Evolutionary conservation across 2,797 vertebrate species (phyloP).

Genomic region (Spinus pinus): DNA sequence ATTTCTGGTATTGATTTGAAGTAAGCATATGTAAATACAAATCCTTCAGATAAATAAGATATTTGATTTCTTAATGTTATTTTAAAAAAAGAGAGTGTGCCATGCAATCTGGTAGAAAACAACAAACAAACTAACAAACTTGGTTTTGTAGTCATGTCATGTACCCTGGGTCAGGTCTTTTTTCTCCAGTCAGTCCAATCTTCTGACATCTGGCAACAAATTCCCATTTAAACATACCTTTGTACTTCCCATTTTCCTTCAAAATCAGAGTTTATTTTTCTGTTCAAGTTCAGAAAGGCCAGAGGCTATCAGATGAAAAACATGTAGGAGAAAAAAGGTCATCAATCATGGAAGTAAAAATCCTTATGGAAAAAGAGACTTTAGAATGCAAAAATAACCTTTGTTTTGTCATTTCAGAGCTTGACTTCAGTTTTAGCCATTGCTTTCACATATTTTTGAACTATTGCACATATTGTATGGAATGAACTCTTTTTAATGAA

Average conservation of each 20-base stretch:
- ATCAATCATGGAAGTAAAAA: background rate
- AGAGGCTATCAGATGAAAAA: background rate
- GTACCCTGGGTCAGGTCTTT: background rate
- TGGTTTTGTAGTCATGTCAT: background rate
- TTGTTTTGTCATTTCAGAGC: background rate
- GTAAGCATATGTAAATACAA: background rate
- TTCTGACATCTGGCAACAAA: background rate
- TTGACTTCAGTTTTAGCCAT: background rate
- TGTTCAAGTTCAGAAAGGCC: background rate
- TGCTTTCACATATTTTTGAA: background rate
- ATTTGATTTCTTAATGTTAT: background rate
- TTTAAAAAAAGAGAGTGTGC: rapidly evolving
- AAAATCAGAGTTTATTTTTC: background rate
- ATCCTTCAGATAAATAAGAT: background rate
- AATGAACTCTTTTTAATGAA: background rate
- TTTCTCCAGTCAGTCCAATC: background rate
- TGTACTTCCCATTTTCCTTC: background rate
- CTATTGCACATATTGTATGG: background rate
- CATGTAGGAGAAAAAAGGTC: background rate
- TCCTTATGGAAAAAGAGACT: background rate
- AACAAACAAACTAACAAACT: background rate
- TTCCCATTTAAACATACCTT: background rate
- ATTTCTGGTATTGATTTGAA: slow-evolving; percentile 38
- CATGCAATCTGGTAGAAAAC: background rate
- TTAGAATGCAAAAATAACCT: background rate